A percentile compares a stretch with the other conserved stretches of the same genome.
These are phyloP conservation scores for Mesorhabditis sp. DNA, from an alignment of 2,888 invertebrate genomes.

Conservation along the genomic window DNA sequence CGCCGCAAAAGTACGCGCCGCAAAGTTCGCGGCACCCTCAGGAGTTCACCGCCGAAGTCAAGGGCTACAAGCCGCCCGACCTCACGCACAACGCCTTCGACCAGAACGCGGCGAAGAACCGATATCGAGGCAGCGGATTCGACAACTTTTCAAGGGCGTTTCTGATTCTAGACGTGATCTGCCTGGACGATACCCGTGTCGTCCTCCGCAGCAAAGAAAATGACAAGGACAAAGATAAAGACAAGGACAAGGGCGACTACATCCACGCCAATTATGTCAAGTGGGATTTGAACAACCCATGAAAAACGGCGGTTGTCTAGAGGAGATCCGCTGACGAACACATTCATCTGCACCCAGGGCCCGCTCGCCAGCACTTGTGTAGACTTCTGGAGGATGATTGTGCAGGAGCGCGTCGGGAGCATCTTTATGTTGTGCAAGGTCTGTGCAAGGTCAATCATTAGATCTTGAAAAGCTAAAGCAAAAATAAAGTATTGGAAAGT, in stretches of 20 bases:
- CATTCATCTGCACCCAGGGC: constrained; percentile 16
- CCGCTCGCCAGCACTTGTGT: constrained; percentile 7
- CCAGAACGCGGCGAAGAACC: constrained; percentile 16
- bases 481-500: no score
- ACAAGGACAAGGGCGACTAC: constrained; percentile 10
- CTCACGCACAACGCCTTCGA: constrained; percentile 10
- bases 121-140: constrained; percentile 12
- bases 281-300: background rate
- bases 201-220: background rate
- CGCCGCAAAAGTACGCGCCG: no score
- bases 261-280: constrained; percentile 15
- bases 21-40: no score
- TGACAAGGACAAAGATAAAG: no score
- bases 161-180: constrained; percentile 12
- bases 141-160: background rate
- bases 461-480: no score
- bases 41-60: constrained; percentile 6
- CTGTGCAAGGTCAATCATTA: background rate
- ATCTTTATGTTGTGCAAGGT: constrained; percentile 16
- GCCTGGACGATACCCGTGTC: constrained; percentile 12
- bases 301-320: background rate
- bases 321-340: constrained; percentile 9
- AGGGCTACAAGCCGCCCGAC: constrained; percentile 2
- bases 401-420: constrained; percentile 7
- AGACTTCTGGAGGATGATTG: constrained; percentile 5